Conservation (phyloP, 2,797 vertebrate species). For the Fundulus diaphanus region DNA sequence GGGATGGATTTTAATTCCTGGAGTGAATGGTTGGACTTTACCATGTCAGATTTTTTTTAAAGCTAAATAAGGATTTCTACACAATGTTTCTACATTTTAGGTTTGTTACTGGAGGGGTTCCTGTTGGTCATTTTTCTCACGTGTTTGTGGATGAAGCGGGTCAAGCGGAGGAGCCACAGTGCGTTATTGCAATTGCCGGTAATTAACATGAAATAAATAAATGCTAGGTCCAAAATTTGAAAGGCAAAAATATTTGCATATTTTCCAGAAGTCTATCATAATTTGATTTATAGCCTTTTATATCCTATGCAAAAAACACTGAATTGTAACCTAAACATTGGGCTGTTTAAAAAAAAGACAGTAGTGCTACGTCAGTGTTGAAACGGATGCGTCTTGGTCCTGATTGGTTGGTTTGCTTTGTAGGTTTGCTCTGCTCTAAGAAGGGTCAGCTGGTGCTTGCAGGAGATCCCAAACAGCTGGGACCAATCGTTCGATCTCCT, state of each 20-base stretch:
- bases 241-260: background rate
- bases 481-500: slow-evolving; percentile 87
- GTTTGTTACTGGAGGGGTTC: slow-evolving; percentile 85
- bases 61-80: background rate
- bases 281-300: background rate
- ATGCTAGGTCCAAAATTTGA: background rate
- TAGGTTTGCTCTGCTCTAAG: slow-evolving; percentile 74
- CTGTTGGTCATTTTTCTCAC: slow-evolving; percentile 86
- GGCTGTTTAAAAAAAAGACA: too few species aligned
- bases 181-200: slow-evolving; percentile 88
- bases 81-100: slow-evolving; percentile 67
- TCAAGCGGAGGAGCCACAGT: slow-evolving; percentile 89
- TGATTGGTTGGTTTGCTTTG: slow-evolving; percentile 10
- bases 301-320: too few species aligned
- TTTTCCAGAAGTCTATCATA: background rate
- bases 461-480: slow-evolving; percentile 93
- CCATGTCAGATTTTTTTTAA: background rate
- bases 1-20: background rate
- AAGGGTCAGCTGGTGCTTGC: slow-evolving; percentile 92
- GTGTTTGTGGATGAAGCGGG: slow-evolving; percentile 94
- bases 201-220: slow-evolving; percentile 16
- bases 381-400: background rate
- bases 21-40: background rate
- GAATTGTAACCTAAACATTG: too few species aligned
- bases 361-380: background rate